Evolutionary conservation across 2,797 vertebrate species (phyloP).

Genomic region (Myotis vivesi): DNA sequence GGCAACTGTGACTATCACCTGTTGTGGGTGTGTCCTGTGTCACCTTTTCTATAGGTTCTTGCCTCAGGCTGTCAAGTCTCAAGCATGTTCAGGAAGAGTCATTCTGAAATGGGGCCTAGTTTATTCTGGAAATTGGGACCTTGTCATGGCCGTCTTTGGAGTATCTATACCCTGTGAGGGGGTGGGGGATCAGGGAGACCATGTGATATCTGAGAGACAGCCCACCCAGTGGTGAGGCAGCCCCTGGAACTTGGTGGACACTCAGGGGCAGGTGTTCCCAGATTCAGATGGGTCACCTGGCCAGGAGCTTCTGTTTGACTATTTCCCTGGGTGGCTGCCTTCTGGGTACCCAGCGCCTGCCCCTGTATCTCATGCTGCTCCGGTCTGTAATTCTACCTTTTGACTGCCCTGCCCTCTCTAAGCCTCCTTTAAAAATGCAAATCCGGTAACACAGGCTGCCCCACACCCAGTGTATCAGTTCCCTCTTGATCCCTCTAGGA

Average conservation of each 20-base stretch:
- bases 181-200: neutral
- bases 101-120: neutral
- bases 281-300: neutral
- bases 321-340: neutral
- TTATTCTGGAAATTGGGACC: neutral
- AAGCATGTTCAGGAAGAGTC: neutral
- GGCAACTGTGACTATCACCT: neutral
- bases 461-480: neutral
- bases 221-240: neutral
- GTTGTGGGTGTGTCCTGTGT: neutral
- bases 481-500: neutral
- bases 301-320: neutral
- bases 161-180: neutral
- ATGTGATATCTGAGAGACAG: neutral
- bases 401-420: neutral
- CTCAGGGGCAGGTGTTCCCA: rapidly evolving
- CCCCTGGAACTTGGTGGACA: neutral
- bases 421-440: neutral
- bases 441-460: neutral
- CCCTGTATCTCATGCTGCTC: neutral
- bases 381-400: neutral
- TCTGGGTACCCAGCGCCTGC: neutral
- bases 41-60: neutral
- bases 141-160: neutral
- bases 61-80: neutral